Evolutionary conservation across 2,888 invertebrate species (phyloP).

Genomic region (Drosophila macrospina): DNA sequence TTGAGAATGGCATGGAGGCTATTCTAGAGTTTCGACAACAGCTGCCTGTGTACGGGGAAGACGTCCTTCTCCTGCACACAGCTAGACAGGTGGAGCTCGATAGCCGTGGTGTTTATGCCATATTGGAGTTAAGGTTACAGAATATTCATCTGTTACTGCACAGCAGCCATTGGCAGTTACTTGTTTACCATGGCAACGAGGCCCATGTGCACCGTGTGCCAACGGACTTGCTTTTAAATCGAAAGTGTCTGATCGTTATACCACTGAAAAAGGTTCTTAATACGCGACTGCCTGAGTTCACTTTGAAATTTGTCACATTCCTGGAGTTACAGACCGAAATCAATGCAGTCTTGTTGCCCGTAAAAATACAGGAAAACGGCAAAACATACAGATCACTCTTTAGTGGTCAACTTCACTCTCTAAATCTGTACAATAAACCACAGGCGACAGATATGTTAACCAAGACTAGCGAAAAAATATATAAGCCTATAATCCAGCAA

Average conservation of each 20-base stretch:
- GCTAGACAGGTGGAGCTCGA: conserved; percentile 29
- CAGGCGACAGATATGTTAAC: neutral
- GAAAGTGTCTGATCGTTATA: conserved; percentile 64
- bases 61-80: conserved; percentile 50
- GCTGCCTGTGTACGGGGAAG: conserved; percentile 56
- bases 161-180: conserved; percentile 72
- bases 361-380: conserved; percentile 26
- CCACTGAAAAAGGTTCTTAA: conserved; percentile 48
- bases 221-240: conserved; percentile 58
- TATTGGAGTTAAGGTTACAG: conserved; percentile 63
- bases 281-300: conserved; percentile 62
- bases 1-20: conserved; percentile 46
- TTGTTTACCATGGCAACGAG: conserved; percentile 53
- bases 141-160: conserved; percentile 57
- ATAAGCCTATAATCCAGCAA: conserved; percentile 19
- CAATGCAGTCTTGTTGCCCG: conserved; percentile 56
- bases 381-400: conserved; percentile 58
- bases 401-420: conserved; percentile 22
- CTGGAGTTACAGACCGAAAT: conserved; percentile 46
- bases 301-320: conserved; percentile 62
- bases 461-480: neutral
- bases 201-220: conserved; percentile 66
- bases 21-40: conserved; percentile 60
- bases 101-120: conserved; percentile 58
- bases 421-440: conserved; percentile 30